Evolutionary conservation across 1,140 invertebrate genomes (phyloP).

Genomic region (Colletes latitarsis): DNA sequence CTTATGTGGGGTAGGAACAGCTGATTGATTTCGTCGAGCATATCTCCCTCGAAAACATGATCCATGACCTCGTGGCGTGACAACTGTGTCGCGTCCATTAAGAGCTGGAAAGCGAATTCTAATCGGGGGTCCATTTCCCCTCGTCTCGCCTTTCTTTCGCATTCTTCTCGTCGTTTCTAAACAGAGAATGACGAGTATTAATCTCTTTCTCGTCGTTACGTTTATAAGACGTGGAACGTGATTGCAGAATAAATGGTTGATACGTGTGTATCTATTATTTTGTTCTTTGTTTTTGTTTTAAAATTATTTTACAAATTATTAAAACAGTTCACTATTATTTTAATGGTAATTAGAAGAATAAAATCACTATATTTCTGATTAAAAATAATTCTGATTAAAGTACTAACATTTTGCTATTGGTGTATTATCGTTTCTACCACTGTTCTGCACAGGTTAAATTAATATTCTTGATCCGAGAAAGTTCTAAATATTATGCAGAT

Average conservation of each 20-base stretch:
- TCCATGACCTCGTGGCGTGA: slow-evolving; percentile 92
- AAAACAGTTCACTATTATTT: no score
- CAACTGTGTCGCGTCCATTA: slow-evolving; percentile 90
- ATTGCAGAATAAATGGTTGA: not conserved
- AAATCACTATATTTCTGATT: no score
- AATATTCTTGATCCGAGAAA: no score
- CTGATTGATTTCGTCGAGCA: slow-evolving; percentile 94
- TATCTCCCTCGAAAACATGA: slow-evolving; percentile 93
- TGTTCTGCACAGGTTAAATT: no score
- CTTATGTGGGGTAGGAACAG: slow-evolving; percentile 93
- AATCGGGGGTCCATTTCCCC: slow-evolving; percentile 94
- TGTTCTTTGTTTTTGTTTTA: not conserved
- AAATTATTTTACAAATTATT: no score
- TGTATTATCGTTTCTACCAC: no score
- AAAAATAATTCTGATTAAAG: no score
- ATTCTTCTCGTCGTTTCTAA: slow-evolving; percentile 93
- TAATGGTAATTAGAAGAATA: not conserved
- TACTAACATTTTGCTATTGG: no score
- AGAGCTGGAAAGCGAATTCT: slow-evolving; percentile 93
- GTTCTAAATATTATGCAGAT: no score
- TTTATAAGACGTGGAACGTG: no score
- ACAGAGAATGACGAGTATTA: not conserved
- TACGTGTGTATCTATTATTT: no score
- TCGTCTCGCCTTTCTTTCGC: slow-evolving; percentile 91
- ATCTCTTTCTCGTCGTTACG: not conserved